Percentiles rank a stretch among this genome's conserved stretches.
Evolutionary conservation across 2,888 invertebrate genomes (phyloP).

Genomic region (Caenorhabditis zanzibari): DNA sequence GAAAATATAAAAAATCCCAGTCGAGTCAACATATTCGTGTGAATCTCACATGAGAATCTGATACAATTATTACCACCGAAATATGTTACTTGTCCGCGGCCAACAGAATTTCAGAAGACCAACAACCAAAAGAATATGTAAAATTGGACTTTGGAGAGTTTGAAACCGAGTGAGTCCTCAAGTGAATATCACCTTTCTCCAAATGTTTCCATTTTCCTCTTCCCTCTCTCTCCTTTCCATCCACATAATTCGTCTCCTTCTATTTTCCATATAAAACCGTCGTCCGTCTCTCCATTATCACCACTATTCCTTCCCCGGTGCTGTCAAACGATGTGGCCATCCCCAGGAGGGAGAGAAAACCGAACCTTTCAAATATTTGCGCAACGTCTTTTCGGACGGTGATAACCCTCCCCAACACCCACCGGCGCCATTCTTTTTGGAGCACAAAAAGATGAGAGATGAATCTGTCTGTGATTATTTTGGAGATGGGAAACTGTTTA

Average conservation of each 20-base stretch:
- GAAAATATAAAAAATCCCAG: too few species aligned
- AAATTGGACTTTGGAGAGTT: background rate
- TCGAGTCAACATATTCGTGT: too few species aligned
- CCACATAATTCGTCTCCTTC: background rate
- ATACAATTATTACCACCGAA: too few species aligned
- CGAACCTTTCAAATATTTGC: constrained; percentile 60
- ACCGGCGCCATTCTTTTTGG: constrained; percentile 26
- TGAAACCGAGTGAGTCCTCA: constrained; percentile 23
- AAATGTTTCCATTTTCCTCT: constrained; percentile 18
- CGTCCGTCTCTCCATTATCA: constrained; percentile 56
- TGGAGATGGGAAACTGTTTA: background rate
- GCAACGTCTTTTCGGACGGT: constrained; percentile 59
- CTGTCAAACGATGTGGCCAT: constrained; percentile 61
- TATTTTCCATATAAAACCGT: constrained; percentile 51
- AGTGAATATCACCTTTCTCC: constrained; percentile 47
- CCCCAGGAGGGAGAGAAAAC: constrained; percentile 22
- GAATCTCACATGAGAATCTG: too few species aligned
- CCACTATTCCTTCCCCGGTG: constrained; percentile 32
- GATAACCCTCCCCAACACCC: constrained; percentile 43
- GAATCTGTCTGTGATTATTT: constrained; percentile 8
- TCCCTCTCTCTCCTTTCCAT: constrained; percentile 26
- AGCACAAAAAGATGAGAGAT: constrained; percentile 9
- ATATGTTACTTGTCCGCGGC: too few species aligned
- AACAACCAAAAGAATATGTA: background rate
- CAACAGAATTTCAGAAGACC: too few species aligned